phyloP scores from a whole-genome alignment of 2,113 vertebrate species.

The Zeus faber region DNA sequence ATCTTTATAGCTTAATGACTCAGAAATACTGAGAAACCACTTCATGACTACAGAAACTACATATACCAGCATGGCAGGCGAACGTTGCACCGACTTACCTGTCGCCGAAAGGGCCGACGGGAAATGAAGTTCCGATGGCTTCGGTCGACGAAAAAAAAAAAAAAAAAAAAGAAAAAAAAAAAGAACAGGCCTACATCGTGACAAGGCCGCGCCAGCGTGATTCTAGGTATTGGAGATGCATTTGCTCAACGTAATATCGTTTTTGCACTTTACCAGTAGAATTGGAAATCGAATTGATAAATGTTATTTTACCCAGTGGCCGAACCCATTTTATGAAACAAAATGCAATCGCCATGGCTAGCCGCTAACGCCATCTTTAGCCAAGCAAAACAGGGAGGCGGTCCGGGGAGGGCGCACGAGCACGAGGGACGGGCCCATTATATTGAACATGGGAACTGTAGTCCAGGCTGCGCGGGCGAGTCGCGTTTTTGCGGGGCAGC shows the following conservation, averaged over 20 bases:
- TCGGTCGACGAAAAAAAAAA: conserved; percentile 54
- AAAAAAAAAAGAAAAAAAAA: conserved; percentile 50
- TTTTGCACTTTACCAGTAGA: conserved; percentile 43
- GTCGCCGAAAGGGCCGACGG: conserved; percentile 51
- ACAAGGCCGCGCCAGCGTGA: conserved; percentile 48
- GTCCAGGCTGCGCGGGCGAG: conserved; percentile 24
- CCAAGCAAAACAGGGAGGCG: conserved; percentile 69
- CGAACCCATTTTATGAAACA: conserved; percentile 62
- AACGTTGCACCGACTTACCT: conserved; percentile 55
- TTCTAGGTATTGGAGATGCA: conserved; percentile 34
- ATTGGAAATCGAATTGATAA: conserved; percentile 38
- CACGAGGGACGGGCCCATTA: conserved; percentile 24
- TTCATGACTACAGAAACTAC: conserved; percentile 56
- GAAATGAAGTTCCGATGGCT: conserved; percentile 67
- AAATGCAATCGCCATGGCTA: conserved; percentile 72
- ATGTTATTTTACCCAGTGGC: conserved; percentile 56
- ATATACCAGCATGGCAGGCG: conserved; percentile 45
- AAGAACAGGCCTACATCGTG: conserved; percentile 63
- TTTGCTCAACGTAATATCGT: conserved; percentile 45
- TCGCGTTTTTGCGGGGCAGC: rapidly evolving
- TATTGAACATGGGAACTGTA: conserved; percentile 60
- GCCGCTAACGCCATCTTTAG: conserved; percentile 81
- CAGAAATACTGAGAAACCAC: neutral
- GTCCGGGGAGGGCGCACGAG: conserved; percentile 41
- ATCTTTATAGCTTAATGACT: too few relatives aligned